These are phyloP conservation scores for Ambastaia sidthimunki DNA, from an alignment of 2,797 vertebrate genomes.

Conservation along the genomic window DNA sequence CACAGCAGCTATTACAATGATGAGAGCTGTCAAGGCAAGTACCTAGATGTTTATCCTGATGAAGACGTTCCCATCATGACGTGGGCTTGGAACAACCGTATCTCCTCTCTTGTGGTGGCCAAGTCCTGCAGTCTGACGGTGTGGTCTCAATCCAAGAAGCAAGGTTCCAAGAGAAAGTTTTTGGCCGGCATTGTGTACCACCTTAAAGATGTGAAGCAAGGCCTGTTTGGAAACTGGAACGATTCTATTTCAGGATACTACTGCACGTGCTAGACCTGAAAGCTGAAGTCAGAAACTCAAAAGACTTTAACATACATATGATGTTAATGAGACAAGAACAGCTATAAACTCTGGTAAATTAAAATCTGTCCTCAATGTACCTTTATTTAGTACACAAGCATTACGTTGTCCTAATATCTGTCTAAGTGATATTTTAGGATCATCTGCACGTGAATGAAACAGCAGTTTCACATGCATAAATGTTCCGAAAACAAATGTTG, in stretches of 20 bases:
- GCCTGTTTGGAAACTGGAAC: conserved; percentile 70
- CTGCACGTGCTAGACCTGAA: conserved; percentile 69
- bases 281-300: conserved; percentile 7
- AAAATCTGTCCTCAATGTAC: neutral
- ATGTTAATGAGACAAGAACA: conserved; percentile 2
- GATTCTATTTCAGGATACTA: conserved; percentile 72
- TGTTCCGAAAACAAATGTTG: neutral
- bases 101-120: conserved; percentile 79
- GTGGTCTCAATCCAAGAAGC: conserved; percentile 72
- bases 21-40: conserved; percentile 69
- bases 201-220: conserved; percentile 69
- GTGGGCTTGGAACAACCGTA: conserved; percentile 37
- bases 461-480: neutral
- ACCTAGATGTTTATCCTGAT: conserved; percentile 42
- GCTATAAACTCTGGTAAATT: conserved; percentile 12
- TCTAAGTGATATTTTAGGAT: neutral
- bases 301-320: neutral
- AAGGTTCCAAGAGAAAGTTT: conserved; percentile 62
- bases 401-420: neutral
- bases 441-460: neutral
- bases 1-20: conserved; percentile 75
- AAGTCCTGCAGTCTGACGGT: conserved; percentile 70
- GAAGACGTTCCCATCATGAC: conserved; percentile 73
- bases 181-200: conserved; percentile 53
- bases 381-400: neutral